A percentile compares a stretch with the other conserved stretches of the same genome.
Conservation (phyloP, 2,797 vertebrate species). For the Numenius phaeopus region DNA sequence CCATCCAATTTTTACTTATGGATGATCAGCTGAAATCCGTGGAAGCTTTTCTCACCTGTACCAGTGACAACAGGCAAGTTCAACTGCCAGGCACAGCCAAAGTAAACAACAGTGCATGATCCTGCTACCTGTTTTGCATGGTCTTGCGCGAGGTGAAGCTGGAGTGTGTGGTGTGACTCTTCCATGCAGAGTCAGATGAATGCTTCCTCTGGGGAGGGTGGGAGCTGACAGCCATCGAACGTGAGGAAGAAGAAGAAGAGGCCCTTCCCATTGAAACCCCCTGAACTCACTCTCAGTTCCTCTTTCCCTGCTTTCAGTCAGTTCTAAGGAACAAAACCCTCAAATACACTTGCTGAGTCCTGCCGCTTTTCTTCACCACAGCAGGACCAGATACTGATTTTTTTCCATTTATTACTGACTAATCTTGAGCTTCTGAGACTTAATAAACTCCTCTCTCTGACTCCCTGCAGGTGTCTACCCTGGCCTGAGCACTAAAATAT, state of each 20-base stretch:
- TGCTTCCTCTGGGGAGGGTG: neutral
- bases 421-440: neutral
- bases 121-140: neutral
- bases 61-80: neutral
- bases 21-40: neutral
- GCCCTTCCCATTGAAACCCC: neutral
- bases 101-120: neutral
- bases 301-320: neutral
- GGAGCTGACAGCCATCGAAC: neutral
- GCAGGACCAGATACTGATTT: neutral
- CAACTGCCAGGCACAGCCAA: neutral
- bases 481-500: neutral
- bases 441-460: neutral
- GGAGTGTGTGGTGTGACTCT: neutral
- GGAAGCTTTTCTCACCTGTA: neutral
- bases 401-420: neutral
- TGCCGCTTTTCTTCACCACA: neutral
- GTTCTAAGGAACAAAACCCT: neutral
- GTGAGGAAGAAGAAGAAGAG: neutral
- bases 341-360: neutral
- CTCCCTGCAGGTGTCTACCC: neutral
- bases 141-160: neutral
- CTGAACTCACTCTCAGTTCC: neutral
- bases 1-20: neutral
- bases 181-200: neutral